Conservation (phyloP, 2,113 vertebrate species). For the Lagopus leucura region DNA sequence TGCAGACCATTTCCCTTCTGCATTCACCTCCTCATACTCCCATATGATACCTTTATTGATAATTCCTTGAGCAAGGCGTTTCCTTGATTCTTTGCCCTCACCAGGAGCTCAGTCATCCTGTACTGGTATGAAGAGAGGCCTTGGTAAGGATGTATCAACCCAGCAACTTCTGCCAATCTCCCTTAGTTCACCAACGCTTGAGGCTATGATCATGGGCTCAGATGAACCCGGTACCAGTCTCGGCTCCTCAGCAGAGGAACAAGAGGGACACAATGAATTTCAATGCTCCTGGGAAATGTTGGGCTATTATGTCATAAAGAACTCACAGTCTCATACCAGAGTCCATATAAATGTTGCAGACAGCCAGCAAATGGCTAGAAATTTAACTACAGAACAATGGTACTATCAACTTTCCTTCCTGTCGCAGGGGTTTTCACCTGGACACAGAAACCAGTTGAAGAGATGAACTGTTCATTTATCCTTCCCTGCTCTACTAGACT, state of each 20-base stretch:
- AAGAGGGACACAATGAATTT: neutral
- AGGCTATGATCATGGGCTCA: neutral
- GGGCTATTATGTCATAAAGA: neutral
- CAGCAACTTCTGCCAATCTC: neutral
- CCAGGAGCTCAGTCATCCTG: neutral
- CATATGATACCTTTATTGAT: neutral
- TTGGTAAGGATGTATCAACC: neutral
- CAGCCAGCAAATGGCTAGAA: neutral
- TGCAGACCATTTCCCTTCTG: slow-evolving; percentile 61
- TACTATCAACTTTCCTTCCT: accelerated
- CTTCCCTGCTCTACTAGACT: neutral
- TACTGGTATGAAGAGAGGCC: neutral
- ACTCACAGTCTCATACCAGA: neutral
- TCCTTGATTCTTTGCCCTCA: neutral
- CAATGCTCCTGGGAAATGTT: neutral
- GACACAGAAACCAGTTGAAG: neutral
- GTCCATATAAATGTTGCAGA: neutral
- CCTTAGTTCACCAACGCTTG: neutral
- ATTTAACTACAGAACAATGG: neutral
- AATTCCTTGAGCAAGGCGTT: neutral
- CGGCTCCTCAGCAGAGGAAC: neutral
- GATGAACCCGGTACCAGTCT: neutral
- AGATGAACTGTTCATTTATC: neutral
- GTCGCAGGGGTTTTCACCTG: neutral
- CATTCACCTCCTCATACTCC: slow-evolving; percentile 5